Evolutionary conservation across 2,113 vertebrate species (phyloP).

Genomic region (Columba livia): DNA sequence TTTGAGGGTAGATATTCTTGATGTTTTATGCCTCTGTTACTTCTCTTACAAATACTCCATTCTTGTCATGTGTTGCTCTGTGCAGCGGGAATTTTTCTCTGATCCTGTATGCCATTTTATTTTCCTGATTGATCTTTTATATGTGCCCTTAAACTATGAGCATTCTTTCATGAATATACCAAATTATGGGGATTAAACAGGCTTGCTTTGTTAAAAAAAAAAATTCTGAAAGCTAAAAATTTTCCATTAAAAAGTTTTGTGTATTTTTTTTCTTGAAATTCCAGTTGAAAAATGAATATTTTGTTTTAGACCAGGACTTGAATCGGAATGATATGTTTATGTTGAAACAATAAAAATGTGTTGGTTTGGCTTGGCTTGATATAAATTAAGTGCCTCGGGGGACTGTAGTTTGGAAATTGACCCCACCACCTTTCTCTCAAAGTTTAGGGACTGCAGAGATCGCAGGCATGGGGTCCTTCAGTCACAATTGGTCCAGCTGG

Average conservation of each 20-base stretch:
- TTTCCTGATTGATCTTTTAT: background rate
- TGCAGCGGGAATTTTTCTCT: background rate
- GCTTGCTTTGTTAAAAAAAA: background rate
- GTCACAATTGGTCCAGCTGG: fast-evolving
- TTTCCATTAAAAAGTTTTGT: background rate
- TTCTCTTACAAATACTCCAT: background rate
- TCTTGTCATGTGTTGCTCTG: background rate
- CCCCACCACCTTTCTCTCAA: background rate
- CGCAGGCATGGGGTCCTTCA: background rate
- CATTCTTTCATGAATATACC: background rate
- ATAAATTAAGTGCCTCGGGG: background rate
- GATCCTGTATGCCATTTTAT: background rate
- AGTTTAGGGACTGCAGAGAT: background rate
- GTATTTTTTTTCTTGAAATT: background rate
- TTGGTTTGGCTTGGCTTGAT: background rate
- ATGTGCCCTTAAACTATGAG: background rate
- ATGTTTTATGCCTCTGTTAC: background rate
- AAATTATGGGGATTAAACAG: background rate
- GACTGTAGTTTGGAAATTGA: background rate
- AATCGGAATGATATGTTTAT: background rate
- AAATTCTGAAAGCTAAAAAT: background rate
- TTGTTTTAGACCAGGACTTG: background rate
- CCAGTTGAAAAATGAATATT: background rate
- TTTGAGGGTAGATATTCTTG: background rate
- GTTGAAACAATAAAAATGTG: background rate